Base-by-base conservation (phyloP, 2,797 vertebrate genomes). In the Gadopsis bispinosus region DNA sequence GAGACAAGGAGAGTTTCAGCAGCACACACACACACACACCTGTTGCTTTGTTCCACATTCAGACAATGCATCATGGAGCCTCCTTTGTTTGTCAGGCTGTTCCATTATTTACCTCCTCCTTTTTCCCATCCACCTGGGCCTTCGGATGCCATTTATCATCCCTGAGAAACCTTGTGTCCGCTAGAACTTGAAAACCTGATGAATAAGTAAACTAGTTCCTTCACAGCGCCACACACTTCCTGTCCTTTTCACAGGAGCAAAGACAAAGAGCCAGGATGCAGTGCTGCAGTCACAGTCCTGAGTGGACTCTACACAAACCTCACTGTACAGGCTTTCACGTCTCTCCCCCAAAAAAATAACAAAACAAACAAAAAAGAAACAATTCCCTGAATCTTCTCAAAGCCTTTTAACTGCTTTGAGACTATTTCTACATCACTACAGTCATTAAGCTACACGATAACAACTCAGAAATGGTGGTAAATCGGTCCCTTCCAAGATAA, bases 161-260 rank as follows among this genome's bases (percentile, higher is more conserved):
- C 81, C 84, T 19, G 77, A 83, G 89, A 90, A 93, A 86, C 87
- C 88, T 83, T 66, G 90, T 69, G 68, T 90, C 87, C 75, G 69
- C 82, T 60, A 58, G 68, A 90, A 92, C 87, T 87, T 81, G 87
- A 88, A 92, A 91, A 92, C 83, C 89, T 88, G 92, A 94, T 94
- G 90, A 93, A 93, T 94, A 91, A 94, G 89, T 94, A 93, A 94
- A 90, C 75, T 66, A 84, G 83, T 91, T 93, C 91, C 84, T 86
- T 76, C 80, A 82, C 80, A 81, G 69, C 80, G 81, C 83, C 83
- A 69, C 75, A 84, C 81, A 83, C 90, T 91, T 93, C 89, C 91
- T 91, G 89, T 91, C 79, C 83, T 83, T 79, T 81, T 73, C 75
- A 70, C 80, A 53, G 73, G 77, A 91, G 87, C 79, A 88, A 88